phyloP scores from a whole-genome alignment of 2,797 vertebrate genomes.

The Acipenser oxyrinchus region DNA sequence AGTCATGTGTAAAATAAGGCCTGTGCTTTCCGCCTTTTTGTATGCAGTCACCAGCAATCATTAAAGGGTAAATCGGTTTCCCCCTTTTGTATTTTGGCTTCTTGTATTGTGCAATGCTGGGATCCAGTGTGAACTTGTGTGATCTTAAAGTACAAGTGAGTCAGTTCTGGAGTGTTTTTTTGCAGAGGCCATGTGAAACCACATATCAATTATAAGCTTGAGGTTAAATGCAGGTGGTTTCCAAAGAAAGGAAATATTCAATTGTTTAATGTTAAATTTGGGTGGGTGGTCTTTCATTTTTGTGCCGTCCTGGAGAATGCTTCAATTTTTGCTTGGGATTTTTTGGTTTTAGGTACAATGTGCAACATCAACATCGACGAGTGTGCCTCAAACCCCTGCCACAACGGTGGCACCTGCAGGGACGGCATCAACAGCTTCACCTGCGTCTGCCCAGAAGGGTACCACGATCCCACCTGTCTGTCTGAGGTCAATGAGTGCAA shows the following conservation, averaged over 20 bases:
- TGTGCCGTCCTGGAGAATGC: no score
- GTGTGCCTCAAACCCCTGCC: constrained; percentile 80
- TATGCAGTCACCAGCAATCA: constrained; percentile 46
- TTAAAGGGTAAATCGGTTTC: not conserved
- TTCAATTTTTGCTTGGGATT: not conserved
- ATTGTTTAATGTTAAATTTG: not conserved
- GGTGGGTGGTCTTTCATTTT: not conserved
- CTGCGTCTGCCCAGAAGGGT: constrained; percentile 83
- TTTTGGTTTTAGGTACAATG: constrained; percentile 67
- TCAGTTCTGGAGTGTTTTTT: not conserved
- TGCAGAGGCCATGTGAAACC: not conserved
- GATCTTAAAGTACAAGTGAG: not conserved
- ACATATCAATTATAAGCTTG: not conserved
- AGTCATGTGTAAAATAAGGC: constrained; percentile 55
- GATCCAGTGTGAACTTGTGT: not conserved
- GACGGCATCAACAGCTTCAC: constrained; percentile 81
- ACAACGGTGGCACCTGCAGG: constrained; percentile 84
- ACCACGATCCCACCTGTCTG: constrained; percentile 78
- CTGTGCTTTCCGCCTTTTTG: constrained; percentile 45
- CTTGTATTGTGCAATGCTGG: not conserved
- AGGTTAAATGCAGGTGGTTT: no score
- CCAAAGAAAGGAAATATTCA: not conserved
- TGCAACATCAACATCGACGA: constrained; percentile 89
- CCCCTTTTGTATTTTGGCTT: constrained; percentile 2
- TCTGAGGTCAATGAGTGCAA: constrained; percentile 92